Conservation (phyloP, 2,113 vertebrate genomes). For the Seriola quinqueradiata region DNA sequence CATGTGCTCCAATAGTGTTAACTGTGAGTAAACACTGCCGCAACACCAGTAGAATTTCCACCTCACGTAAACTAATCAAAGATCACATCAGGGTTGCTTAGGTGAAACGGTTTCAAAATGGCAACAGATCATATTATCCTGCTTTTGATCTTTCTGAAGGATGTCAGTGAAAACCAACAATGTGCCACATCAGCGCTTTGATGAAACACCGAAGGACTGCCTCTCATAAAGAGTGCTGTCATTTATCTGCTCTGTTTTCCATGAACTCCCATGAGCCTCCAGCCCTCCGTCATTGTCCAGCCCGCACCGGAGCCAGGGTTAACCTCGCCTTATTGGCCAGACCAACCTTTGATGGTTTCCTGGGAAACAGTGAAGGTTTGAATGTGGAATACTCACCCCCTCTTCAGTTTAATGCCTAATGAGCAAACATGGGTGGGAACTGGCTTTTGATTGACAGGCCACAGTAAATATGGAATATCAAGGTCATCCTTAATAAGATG, state of each 20-base stretch:
- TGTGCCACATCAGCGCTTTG: conserved; percentile 66
- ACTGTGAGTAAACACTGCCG: neutral
- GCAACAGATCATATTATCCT: conserved; percentile 73
- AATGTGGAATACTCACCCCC: neutral
- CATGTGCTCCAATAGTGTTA: too few relatives aligned
- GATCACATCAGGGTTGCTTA: conserved; percentile 68
- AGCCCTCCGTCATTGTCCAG: conserved; percentile 41
- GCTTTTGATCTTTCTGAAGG: conserved; percentile 71
- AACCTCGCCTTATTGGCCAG: conserved; percentile 15
- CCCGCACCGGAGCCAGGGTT: neutral
- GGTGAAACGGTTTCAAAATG: conserved; percentile 69
- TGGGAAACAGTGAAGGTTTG: neutral
- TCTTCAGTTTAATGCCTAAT: conserved; percentile 29
- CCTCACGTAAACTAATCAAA: conserved; percentile 66
- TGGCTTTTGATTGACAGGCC: conserved; percentile 68
- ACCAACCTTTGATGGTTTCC: conserved; percentile 42
- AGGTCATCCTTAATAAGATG: conserved; percentile 70
- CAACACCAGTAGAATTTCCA: conserved; percentile 28
- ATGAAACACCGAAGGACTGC: conserved; percentile 75
- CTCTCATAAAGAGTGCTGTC: conserved; percentile 58
- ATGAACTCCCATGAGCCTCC: conserved; percentile 49
- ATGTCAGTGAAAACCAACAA: conserved; percentile 52
- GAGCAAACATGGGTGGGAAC: conserved; percentile 34
- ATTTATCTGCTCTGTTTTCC: conserved; percentile 15
- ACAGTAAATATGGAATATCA: conserved; percentile 63